These are phyloP conservation scores for Tachina fera DNA, from an alignment of 2,888 invertebrate genomes.

Conservation along the genomic window DNA sequence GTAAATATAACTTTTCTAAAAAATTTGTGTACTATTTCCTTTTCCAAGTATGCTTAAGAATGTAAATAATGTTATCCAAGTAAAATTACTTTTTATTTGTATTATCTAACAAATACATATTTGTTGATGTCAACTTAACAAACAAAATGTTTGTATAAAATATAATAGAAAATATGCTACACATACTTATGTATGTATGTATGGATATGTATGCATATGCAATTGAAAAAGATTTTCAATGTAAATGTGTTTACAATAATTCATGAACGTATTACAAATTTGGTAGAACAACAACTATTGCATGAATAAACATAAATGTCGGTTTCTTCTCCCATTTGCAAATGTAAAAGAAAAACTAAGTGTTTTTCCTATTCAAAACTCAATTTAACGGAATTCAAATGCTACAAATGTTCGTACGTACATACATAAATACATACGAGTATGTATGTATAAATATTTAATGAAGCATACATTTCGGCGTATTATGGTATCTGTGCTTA, in stretches of 20 bases:
- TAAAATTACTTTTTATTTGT: slow-evolving; percentile 54
- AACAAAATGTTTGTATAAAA: slow-evolving; percentile 23
- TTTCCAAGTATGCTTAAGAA: background rate
- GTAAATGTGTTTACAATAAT: slow-evolving; percentile 22
- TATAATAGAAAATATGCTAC: background rate
- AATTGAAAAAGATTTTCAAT: slow-evolving; percentile 54
- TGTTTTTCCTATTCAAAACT: slow-evolving; percentile 36
- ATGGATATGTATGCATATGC: background rate
- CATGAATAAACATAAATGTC: slow-evolving; percentile 22
- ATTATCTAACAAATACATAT: slow-evolving; percentile 44
- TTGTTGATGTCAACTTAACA: slow-evolving; percentile 43
- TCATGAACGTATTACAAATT: slow-evolving; percentile 4
- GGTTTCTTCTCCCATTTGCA: background rate
- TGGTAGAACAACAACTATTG: slow-evolving; percentile 3
- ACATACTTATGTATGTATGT: background rate
- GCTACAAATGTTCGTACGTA: slow-evolving; percentile 12
- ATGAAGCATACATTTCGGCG: slow-evolving; percentile 66
- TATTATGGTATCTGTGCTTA: slow-evolving; percentile 34
- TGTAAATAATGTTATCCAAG: slow-evolving; percentile 33
- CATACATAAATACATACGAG: background rate
- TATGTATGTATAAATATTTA: slow-evolving; percentile 47
- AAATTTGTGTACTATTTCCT: slow-evolving; percentile 16
- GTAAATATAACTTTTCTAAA: background rate
- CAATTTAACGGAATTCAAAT: slow-evolving; percentile 34
- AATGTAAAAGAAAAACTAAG: slow-evolving; percentile 3